Percentiles rank a stretch among this genome's conserved stretches.
phyloP scores from a whole-genome alignment of 2,797 vertebrate species.

The Diplodus puntazzo region DNA sequence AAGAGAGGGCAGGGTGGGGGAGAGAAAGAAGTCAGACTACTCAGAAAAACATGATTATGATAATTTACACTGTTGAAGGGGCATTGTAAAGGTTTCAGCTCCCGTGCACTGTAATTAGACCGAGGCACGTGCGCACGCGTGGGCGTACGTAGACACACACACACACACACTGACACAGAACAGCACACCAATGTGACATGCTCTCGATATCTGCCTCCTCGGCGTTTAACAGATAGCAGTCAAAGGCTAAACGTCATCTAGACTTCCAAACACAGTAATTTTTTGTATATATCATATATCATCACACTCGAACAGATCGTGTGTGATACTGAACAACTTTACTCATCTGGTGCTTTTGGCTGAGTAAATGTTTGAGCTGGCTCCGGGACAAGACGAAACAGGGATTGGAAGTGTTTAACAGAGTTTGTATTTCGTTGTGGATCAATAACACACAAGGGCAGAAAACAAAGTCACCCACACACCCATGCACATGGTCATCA shows the following conservation, averaged over 20 bases:
- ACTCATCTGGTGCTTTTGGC: neutral
- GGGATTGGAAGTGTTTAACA: neutral
- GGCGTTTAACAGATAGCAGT: neutral
- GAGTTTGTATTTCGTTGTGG: neutral
- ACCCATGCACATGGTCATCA: neutral
- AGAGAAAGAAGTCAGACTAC: conserved; percentile 39
- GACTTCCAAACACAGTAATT: too few species aligned
- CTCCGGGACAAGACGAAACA: neutral
- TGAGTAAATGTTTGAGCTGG: neutral
- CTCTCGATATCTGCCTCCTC: neutral
- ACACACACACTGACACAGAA: neutral
- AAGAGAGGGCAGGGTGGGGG: conserved; percentile 42
- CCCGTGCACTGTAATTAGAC: conserved; percentile 63
- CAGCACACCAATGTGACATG: neutral
- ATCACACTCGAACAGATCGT: neutral
- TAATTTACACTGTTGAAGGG: conserved; percentile 63
- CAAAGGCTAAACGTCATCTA: neutral
- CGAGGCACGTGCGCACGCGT: conserved; percentile 11
- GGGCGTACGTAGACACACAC: neutral
- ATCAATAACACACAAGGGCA: neutral
- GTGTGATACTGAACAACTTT: neutral
- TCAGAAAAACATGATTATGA: conserved; percentile 70
- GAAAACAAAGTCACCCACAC: neutral
- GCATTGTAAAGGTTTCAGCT: conserved; percentile 65
- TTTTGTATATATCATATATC: neutral